phyloP scores from a whole-genome alignment of 2,888 invertebrate species.

The Drosophila sordidapex region DNA sequence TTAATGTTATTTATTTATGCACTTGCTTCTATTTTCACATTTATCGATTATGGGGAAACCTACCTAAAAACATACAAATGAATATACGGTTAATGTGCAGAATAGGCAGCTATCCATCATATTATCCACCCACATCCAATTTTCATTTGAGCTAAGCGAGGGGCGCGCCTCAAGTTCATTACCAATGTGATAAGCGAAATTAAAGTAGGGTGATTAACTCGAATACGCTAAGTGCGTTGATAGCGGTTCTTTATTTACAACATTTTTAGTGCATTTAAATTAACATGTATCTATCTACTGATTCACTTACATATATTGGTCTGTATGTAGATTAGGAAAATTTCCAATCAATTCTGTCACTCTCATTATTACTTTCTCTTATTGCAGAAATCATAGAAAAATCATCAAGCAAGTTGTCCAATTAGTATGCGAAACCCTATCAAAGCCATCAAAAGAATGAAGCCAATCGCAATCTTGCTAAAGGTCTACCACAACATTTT shows the following conservation, averaged over 20 bases:
- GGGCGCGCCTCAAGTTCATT: conserved; percentile 65
- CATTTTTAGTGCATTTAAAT: conserved; percentile 2
- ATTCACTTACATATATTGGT: background rate
- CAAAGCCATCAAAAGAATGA: conserved; percentile 32
- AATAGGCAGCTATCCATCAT: conserved; percentile 8
- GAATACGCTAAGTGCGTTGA: conserved; percentile 26
- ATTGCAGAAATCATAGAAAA: conserved; percentile 52
- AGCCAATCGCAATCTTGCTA: conserved; percentile 39
- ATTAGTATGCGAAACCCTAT: conserved; percentile 68
- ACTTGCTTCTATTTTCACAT: conserved; percentile 62
- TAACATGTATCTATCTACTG: conserved; percentile 10
- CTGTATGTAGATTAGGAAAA: conserved; percentile 14
- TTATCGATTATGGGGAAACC: conserved; percentile 57
- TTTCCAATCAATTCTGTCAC: conserved; percentile 39
- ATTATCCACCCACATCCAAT: conserved; percentile 10
- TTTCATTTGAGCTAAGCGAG: conserved; percentile 20
- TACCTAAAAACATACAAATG: conserved; percentile 22
- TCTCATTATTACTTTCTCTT: conserved; percentile 10
- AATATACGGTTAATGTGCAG: background rate
- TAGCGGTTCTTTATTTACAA: conserved; percentile 15
- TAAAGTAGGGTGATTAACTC: conserved; percentile 49
- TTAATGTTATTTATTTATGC: conserved; percentile 60
- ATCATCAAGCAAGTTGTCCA: conserved; percentile 45
- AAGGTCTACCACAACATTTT: background rate
- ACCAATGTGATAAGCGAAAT: conserved; percentile 57